These are phyloP conservation scores for Aphelinus atriplicis DNA, from an alignment of 1,140 invertebrate genomes.

Conservation along the genomic window DNA sequence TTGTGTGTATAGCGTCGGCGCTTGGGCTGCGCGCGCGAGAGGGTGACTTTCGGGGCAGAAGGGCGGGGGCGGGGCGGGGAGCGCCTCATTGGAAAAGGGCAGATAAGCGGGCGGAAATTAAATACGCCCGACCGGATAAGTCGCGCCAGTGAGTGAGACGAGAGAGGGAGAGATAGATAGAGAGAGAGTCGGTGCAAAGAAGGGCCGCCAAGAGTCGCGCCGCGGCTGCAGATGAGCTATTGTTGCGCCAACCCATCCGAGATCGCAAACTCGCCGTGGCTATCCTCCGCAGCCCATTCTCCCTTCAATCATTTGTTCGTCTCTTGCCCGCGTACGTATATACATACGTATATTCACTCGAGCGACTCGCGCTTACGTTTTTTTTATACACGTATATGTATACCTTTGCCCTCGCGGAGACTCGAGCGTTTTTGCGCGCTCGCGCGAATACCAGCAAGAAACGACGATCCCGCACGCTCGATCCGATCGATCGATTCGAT, in stretches of 20 bases:
- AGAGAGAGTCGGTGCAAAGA: neutral
- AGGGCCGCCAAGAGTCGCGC: neutral
- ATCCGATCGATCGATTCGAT: no score
- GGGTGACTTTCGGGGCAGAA: conserved; percentile 57
- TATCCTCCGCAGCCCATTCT: conserved; percentile 34
- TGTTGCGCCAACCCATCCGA: conserved; percentile 45
- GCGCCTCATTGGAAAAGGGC: conserved; percentile 66
- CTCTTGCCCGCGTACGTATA: conserved; percentile 22
- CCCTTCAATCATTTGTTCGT: conserved; percentile 43
- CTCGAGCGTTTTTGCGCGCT: no score
- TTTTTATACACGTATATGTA: no score
- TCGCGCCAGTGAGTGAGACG: conserved; percentile 49
- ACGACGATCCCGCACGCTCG: no score
- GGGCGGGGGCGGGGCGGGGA: conserved; percentile 57
- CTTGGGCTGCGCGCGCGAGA: conserved; percentile 42
- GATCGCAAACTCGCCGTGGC: neutral
- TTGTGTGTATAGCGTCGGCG: conserved; percentile 48
- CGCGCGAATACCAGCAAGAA: no score
- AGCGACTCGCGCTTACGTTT: no score
- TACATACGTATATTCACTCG: no score
- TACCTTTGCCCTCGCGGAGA: no score
- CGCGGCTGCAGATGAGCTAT: conserved; percentile 61
- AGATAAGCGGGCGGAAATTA: conserved; percentile 67
- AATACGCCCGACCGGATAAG: conserved; percentile 67
- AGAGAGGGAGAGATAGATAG: neutral